Conservation (phyloP, 1,140 invertebrate genomes). For the Macrobrachium nipponense region DNA sequence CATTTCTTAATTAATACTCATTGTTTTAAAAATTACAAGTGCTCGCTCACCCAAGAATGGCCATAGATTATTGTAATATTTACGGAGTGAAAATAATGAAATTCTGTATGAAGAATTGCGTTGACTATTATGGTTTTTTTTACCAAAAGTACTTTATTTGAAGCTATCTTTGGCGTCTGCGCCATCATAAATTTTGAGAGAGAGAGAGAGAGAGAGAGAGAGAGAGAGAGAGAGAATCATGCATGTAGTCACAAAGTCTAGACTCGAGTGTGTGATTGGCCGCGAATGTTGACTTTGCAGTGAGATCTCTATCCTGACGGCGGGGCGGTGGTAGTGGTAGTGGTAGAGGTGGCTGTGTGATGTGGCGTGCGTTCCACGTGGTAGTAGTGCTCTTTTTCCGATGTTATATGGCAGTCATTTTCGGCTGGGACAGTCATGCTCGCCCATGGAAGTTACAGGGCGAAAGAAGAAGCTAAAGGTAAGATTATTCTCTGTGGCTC, state of each 20-base stretch:
- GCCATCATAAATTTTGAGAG: not conserved
- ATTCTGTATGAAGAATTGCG: no score
- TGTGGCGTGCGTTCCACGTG: conserved; percentile 55
- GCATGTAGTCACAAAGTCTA: not conserved
- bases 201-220: conserved; percentile 10
- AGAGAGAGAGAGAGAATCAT: conserved; percentile 1
- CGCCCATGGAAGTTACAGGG: no score
- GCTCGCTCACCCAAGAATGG: no score
- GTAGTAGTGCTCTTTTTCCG: conserved; percentile 17
- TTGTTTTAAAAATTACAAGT: no score
- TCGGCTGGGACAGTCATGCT: not conserved
- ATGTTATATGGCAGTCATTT: not conserved
- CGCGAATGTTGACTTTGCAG: not conserved
- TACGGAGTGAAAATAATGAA: no score
- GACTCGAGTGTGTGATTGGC: not conserved
- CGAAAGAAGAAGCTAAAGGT: no score
- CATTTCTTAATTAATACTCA: no score
- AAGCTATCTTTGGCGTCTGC: not conserved
- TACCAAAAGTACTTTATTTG: no score
- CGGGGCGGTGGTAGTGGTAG: not conserved
- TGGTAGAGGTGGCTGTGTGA: not conserved
- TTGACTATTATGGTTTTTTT: no score
- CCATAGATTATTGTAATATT: no score
- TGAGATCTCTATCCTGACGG: not conserved
- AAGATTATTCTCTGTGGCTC: no score